Percentiles rank a stretch among this genome's conserved stretches.
Evolutionary conservation across 2,113 vertebrate species (phyloP).

Genomic region (Podiceps cristatus): DNA sequence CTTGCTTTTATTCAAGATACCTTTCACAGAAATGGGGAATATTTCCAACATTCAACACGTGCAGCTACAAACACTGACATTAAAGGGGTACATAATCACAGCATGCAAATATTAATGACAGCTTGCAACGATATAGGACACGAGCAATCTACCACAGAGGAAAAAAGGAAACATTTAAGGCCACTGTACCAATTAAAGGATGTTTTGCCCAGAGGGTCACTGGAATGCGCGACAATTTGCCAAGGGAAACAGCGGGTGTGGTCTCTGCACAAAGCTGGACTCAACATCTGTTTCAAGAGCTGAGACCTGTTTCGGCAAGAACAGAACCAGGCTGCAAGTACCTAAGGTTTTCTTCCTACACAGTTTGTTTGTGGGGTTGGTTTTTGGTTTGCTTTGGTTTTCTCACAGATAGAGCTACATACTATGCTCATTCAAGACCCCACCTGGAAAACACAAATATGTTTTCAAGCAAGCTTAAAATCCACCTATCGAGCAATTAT

Average conservation of each 20-base stretch:
- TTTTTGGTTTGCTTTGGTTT: not conserved
- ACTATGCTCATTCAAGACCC: not conserved
- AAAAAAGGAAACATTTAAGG: conserved; percentile 52
- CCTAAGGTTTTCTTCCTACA: not conserved
- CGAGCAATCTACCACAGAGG: not conserved
- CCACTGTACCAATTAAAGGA: conserved; percentile 36
- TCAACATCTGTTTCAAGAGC: conserved; percentile 31
- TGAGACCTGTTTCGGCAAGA: conserved; percentile 26
- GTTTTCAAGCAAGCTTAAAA: not conserved
- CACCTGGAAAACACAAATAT: not conserved
- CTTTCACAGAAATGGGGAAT: not conserved
- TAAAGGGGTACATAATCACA: conserved; percentile 34
- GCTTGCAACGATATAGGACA: not conserved
- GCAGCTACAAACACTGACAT: not conserved
- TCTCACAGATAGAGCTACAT: not conserved
- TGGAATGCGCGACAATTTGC: conserved; percentile 64
- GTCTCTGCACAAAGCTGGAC: conserved; percentile 15
- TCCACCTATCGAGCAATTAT: not conserved
- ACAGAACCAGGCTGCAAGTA: not conserved
- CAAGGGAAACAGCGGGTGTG: conserved; percentile 62
- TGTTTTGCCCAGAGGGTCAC: conserved; percentile 52
- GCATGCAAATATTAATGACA: conserved; percentile 33
- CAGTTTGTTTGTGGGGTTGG: not conserved
- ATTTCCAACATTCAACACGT: not conserved
- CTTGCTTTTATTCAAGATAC: not conserved